These are phyloP conservation scores for Elymnias hypermnestra DNA, from an alignment of 1,140 invertebrate genomes.

Conservation along the genomic window DNA sequence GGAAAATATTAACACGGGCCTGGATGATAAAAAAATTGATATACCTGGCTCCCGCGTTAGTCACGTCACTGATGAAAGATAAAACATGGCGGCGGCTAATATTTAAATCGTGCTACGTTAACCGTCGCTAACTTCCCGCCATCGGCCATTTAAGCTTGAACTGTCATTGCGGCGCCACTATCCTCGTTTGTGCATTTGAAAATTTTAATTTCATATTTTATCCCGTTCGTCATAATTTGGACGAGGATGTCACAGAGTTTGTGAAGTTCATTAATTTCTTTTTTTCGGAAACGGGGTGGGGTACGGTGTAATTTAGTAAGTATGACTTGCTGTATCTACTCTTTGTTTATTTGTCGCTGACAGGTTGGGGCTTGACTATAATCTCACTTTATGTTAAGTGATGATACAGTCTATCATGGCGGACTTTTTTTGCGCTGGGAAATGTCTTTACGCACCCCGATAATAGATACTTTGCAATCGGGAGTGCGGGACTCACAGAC, in stretches of 20 bases:
- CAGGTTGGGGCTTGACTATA: no score
- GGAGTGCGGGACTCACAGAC: no score
- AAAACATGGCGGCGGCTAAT: slow-evolving; percentile 29
- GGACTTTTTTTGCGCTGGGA: no score
- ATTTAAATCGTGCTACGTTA: slow-evolving; percentile 54
- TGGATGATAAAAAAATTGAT: neutral
- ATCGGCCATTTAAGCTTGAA: slow-evolving; percentile 31
- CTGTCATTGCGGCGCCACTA: slow-evolving; percentile 21
- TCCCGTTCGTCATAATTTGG: slow-evolving; percentile 30
- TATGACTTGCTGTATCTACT: slow-evolving; percentile 4
- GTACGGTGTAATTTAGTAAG: slow-evolving; percentile 8
- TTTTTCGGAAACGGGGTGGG: slow-evolving; percentile 41
- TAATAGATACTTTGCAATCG: no score
- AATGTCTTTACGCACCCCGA: no score
- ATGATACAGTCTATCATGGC: no score
- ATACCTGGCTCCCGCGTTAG: slow-evolving; percentile 25
- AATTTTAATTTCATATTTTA: slow-evolving; percentile 5
- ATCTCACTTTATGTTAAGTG: no score
- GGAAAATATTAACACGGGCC: no score
- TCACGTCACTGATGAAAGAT: slow-evolving; percentile 46
- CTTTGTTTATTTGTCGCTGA: neutral
- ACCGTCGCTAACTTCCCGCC: slow-evolving; percentile 35
- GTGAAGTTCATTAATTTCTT: slow-evolving; percentile 62
- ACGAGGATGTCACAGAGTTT: slow-evolving; percentile 26
- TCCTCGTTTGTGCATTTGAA: neutral